Evolutionary conservation across 2,888 invertebrate species (phyloP), one percentile per base, ranked within the genome.

Genomic region (Lochmaea crataegi): DNA sequence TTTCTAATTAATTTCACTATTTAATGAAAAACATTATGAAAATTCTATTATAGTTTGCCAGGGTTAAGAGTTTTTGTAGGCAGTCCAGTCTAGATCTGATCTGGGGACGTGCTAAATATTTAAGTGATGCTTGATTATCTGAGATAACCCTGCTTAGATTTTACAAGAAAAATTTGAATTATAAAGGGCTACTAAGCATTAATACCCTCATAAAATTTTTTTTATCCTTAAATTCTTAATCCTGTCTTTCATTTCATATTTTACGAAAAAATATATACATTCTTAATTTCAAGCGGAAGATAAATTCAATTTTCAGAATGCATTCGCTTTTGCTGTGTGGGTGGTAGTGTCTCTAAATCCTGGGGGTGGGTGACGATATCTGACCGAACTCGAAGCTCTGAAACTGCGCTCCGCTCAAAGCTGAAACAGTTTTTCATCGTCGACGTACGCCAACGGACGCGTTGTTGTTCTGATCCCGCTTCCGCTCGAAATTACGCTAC

Each of bases 351-450:
- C 42, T 71, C 71, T 60, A 67, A 74, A 48, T 63, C 68, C 26
- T 65, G 63, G 51, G 58, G 51, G 58, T 71, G 74, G 74, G 68
- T 65, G 71, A 60, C 53, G 66, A 53, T 63, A 61, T 68, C 61
- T 61, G 68, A 68, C 61, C 68, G 32, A 53, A 68, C 66, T 42
- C 57, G 66, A 67, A 16, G 57, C 68, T 69, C 63, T 41, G 53
- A 32, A 63, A 53, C 51, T 61, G 26, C 53, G 45, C 63, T 22
- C 41, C n/a, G 12, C 32, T 42, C 58, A 67, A 22, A 38, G 0
- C 45, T 1, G 38, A 63, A 57, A 61, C 63, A 69, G 69, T 69
- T 63, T 63, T 38, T 16, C 69, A 45, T n/a, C 41, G 69, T 32
- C 63, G 63, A 63, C 38, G 53, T 38, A 18, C 16, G 60, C 32